phyloP scores from a whole-genome alignment of 2,888 invertebrate species.

The Drosophila buzzatii region DNA sequence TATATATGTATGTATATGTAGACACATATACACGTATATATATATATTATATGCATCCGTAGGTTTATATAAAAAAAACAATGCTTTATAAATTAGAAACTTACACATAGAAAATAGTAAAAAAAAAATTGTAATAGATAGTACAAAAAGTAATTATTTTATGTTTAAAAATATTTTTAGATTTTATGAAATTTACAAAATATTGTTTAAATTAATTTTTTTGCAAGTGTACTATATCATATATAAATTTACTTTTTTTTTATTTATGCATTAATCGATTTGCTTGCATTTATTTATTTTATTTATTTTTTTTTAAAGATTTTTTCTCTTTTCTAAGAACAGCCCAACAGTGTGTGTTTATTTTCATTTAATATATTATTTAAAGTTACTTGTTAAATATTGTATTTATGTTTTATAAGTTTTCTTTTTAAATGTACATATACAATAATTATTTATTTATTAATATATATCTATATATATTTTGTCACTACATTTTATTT shows the following conservation, averaged over 20 bases:
- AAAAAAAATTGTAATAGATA: conserved; percentile 43
- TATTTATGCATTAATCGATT: conserved; percentile 26
- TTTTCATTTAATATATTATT: conserved; percentile 31
- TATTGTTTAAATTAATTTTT: conserved; percentile 57
- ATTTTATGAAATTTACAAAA: conserved; percentile 64
- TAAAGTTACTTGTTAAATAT: conserved; percentile 40
- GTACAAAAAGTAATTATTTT: conserved; percentile 48
- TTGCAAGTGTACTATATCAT: conserved; percentile 41
- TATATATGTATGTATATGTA: conserved; percentile 1
- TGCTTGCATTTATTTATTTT: conserved; percentile 37
- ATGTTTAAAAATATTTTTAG: conserved; percentile 22
- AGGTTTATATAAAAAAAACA: conserved; percentile 39
- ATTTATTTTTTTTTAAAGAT: conserved; percentile 23
- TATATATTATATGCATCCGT: conserved; percentile 1
- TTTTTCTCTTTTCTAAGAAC: conserved; percentile 77
- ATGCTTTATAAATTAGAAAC: conserved; percentile 54
- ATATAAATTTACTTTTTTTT: conserved; percentile 23
- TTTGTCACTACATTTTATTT: conserved; percentile 43
- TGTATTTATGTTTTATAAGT: conserved; percentile 30
- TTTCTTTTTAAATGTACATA: conserved; percentile 26
- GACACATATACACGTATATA: conserved; percentile 8
- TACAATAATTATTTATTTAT: conserved; percentile 9
- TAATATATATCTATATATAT: conserved; percentile 25
- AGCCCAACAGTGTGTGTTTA: conserved; percentile 73
- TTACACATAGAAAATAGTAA: conserved; percentile 46